Evolutionary conservation across 1,140 invertebrate species (phyloP).

Genomic region (Hydropsyche tenuis): DNA sequence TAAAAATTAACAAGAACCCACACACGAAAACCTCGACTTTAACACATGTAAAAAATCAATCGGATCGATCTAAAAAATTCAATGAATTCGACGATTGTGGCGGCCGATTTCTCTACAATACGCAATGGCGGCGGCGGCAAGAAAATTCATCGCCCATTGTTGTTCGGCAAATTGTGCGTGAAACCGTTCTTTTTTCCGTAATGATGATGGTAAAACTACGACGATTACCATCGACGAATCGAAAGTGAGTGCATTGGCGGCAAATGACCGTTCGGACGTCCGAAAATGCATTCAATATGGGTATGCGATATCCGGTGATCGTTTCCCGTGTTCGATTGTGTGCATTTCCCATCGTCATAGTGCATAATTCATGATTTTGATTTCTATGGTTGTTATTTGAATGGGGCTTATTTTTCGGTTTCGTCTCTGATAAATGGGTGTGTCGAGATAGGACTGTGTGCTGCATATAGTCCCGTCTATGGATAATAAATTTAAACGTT

Average conservation of each 20-base stretch:
- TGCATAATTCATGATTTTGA: too few species aligned
- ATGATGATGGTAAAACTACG: not conserved
- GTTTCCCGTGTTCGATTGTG: constrained; percentile 4
- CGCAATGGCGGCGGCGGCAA: not conserved
- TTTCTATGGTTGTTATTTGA: too few species aligned
- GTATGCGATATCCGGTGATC: not conserved
- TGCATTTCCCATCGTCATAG: not conserved
- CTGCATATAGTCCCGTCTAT: too few species aligned
- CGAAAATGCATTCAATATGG: not conserved
- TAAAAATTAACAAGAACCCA: not conserved
- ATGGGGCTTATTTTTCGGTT: too few species aligned
- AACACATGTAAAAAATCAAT: not conserved
- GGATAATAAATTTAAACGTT: too few species aligned
- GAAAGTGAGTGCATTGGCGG: not conserved
- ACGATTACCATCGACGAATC: not conserved
- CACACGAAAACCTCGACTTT: not conserved
- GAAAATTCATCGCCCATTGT: constrained; percentile 28
- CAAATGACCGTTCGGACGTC: not conserved
- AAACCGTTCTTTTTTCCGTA: not conserved
- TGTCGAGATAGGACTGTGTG: too few species aligned
- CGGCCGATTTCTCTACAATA: too few species aligned
- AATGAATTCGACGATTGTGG: too few species aligned
- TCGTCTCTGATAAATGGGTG: too few species aligned
- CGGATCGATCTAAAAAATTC: not conserved
- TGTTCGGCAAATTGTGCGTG: constrained; percentile 35